A percentile compares a stretch with the other conserved stretches of the same genome.
These are phyloP conservation scores for Myrmecophaga tridactyla DNA, from an alignment of 2,113 vertebrate genomes.

Conservation along the genomic window DNA sequence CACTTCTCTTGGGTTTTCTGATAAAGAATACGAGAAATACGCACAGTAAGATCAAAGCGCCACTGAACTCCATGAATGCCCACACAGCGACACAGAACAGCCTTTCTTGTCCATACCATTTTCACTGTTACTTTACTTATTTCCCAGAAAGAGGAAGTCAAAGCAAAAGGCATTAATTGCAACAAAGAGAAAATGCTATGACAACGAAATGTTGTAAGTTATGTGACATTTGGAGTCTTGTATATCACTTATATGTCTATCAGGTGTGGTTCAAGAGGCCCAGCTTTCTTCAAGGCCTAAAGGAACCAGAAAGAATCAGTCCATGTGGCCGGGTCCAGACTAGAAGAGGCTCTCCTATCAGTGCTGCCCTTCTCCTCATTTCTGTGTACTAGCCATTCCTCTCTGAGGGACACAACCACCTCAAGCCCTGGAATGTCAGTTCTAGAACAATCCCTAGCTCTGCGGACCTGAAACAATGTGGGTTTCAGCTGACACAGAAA, in stretches of 20 bases:
- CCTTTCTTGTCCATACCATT: background rate
- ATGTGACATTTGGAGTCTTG: too few relatives aligned
- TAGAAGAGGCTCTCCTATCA: background rate
- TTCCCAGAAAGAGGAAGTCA: slow-evolving; percentile 48
- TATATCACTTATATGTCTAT: background rate
- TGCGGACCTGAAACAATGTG: background rate
- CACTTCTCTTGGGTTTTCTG: slow-evolving; percentile 93
- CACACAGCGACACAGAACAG: background rate
- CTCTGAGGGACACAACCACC: background rate
- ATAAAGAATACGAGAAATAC: slow-evolving; percentile 73
- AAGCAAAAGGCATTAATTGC: slow-evolving; percentile 5
- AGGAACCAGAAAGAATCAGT: background rate
- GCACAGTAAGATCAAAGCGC: slow-evolving; percentile 59
- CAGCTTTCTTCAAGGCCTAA: background rate
- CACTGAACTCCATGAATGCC: background rate
- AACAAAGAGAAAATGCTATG: background rate
- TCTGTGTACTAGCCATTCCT: background rate
- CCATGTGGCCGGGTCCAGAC: accelerated
- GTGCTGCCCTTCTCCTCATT: accelerated
- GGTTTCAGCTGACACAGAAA: background rate
- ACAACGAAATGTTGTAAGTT: background rate
- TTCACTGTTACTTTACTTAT: background rate
- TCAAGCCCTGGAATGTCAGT: background rate
- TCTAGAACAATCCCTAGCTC: background rate
- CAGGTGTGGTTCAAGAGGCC: background rate